Evolutionary conservation across 2,113 vertebrate genomes (phyloP).

Genomic region (Poeciliopsis turrubarensis): DNA sequence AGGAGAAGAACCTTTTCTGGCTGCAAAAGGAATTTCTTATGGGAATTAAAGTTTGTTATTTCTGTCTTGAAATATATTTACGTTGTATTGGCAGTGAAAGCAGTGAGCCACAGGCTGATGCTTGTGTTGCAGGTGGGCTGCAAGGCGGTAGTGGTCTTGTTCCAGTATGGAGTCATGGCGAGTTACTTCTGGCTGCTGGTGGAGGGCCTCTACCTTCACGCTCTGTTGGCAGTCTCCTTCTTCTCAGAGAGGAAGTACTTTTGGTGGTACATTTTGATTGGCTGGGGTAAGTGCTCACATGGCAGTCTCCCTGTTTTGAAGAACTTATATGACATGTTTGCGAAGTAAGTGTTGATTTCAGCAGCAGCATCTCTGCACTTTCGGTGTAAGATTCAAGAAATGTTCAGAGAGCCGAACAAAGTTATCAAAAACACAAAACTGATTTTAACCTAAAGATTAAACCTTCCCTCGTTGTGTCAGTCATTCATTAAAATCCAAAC

Average conservation of each 20-base stretch:
- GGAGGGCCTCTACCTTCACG: constrained; percentile 94
- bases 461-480: background rate
- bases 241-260: constrained; percentile 94
- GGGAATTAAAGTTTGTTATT: background rate
- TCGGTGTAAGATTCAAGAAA: constrained; percentile 3
- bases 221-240: constrained; percentile 91
- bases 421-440: background rate
- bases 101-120: background rate
- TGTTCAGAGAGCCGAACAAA: background rate
- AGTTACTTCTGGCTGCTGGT: constrained; percentile 97
- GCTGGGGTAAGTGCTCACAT: constrained; percentile 88
- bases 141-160: constrained; percentile 91
- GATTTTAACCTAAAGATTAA: background rate
- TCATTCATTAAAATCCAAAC: constrained; percentile 1
- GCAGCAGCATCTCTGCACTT: constrained; percentile 20
- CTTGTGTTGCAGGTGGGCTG: constrained; percentile 83
- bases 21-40: background rate
- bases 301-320: background rate
- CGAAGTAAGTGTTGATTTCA: background rate
- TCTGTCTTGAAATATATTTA: background rate
- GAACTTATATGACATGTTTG: background rate
- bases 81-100: background rate
- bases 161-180: constrained; percentile 94
- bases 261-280: constrained; percentile 89
- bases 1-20: background rate